Evolutionary conservation across 92 coral and sea anemone species (phyloP).

Genomic region (Porites evermanni): DNA sequence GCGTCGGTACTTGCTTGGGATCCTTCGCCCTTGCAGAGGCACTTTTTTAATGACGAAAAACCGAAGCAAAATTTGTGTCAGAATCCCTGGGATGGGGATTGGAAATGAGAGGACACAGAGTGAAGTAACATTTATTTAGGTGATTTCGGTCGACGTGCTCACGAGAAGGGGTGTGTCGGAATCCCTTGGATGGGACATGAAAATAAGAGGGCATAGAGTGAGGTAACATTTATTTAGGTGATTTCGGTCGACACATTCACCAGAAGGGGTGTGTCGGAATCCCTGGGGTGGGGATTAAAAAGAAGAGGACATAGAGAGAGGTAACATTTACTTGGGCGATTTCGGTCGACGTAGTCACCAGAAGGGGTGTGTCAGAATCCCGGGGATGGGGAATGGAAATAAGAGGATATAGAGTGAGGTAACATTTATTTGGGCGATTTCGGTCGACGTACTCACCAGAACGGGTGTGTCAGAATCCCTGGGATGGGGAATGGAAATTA

Average conservation of each 20-base stretch:
- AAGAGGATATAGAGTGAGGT: neutral
- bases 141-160: conserved; percentile 13
- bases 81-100: too few species aligned
- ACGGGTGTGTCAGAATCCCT: conserved; percentile 80
- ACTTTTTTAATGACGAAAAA: too few species aligned
- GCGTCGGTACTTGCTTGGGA: too few species aligned
- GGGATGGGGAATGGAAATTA: neutral
- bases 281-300: conserved; percentile 12
- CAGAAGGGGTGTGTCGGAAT: conserved; percentile 82
- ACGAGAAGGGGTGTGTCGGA: conserved; percentile 88
- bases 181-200: conserved; percentile 38
- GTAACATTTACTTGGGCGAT: neutral
- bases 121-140: neutral
- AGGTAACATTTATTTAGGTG: neutral
- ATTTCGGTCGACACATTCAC: conserved; percentile 47
- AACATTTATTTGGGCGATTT: neutral
- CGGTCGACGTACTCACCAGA: conserved; percentile 67
- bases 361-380: conserved; percentile 85
- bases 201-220: neutral
- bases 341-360: conserved; percentile 59
- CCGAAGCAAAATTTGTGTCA: too few species aligned
- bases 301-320: neutral
- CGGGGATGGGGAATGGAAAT: neutral
- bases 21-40: too few species aligned
- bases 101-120: neutral